Base-by-base conservation (phyloP, 2,888 invertebrate genomes). In the Amorpha juglandis region DNA sequence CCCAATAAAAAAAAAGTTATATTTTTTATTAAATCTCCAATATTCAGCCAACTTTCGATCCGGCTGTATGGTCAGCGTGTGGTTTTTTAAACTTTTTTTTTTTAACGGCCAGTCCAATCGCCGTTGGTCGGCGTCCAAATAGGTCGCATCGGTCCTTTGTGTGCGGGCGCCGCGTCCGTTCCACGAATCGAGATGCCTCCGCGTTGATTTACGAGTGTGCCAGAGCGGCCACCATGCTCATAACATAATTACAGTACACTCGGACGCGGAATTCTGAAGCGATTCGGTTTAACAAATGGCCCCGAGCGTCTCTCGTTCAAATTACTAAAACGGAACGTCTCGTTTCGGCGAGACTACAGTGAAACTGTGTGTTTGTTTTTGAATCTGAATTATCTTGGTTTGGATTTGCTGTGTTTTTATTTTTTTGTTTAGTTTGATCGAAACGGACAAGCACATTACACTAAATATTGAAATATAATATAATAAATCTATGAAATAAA, bases 121-220 rank as follows among this genome's bases (percentile, higher is more conserved):
- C 27, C 53, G 55, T 55, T 77, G 77, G 77, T 76, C 70, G 68
- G 66, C 51, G 66, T 75, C 77, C 75, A 78, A 75, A 76, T 78
- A 71, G 77, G 75, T 74, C 74, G 73, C 27, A 71, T 71, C 70
- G 69, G 71, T 67, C 69, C 70, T 75, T 76, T 78, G 76, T 77
- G 64, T 48, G 64, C 47, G 66, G 64, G 70, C 74, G 67, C 71
- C 64, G 55, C 70, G 74, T 69, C 73, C 74, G 67, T 75, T 69
- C 69, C 64, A 63, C 63, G 67, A 69, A 73, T 75, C 72, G 71
- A 69, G 71, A 71, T 76, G 69, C 67, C n/a, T 62, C 48, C 19
- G 48, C 47, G 62, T 66, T 71, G 66, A 70, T 71, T 71, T 71
- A 72, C 67, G 64, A 53, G 53, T 38, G 53, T 14, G 53, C 67